Evolutionary conservation across 1,140 invertebrate species (phyloP).

Genomic region (Triops longicaudatus): DNA sequence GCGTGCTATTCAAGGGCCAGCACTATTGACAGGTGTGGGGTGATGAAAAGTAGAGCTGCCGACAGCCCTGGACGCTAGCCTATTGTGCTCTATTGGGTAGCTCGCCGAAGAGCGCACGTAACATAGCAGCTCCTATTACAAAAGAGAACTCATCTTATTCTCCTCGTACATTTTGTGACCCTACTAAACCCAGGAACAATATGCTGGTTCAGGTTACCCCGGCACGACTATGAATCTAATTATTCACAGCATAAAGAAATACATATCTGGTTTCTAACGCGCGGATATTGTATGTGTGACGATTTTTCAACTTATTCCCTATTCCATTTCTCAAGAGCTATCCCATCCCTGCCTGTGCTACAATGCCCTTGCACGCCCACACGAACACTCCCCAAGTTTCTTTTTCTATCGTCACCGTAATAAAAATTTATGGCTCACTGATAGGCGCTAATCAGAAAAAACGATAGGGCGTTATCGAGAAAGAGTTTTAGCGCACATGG

Average conservation of each 20-base stretch:
- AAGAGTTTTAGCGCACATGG: background rate
- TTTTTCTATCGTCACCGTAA: background rate
- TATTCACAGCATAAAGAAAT: background rate
- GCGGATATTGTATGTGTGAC: background rate
- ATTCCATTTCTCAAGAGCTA: background rate
- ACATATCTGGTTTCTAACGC: background rate
- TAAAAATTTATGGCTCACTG: conserved; percentile 8
- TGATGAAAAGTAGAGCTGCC: conserved; percentile 11
- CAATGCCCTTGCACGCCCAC: background rate
- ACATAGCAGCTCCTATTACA: background rate
- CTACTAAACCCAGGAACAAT: background rate
- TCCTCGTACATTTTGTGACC: background rate
- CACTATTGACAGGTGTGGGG: conserved; percentile 12
- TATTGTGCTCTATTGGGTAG: conserved; percentile 8
- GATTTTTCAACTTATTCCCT: no score
- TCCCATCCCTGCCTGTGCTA: background rate
- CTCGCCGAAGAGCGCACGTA: background rate
- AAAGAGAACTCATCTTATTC: background rate
- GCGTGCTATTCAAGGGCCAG: conserved; percentile 9
- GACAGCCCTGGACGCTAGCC: background rate
- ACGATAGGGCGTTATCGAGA: conserved; percentile 14
- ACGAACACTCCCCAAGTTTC: background rate
- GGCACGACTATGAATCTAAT: conserved; percentile 3
- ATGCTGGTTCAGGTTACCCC: conserved; percentile 3
- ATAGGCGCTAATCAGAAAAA: conserved; percentile 15